These are phyloP conservation scores for Botia kubotai DNA, from an alignment of 2,797 vertebrate species.

Conservation along the genomic window DNA sequence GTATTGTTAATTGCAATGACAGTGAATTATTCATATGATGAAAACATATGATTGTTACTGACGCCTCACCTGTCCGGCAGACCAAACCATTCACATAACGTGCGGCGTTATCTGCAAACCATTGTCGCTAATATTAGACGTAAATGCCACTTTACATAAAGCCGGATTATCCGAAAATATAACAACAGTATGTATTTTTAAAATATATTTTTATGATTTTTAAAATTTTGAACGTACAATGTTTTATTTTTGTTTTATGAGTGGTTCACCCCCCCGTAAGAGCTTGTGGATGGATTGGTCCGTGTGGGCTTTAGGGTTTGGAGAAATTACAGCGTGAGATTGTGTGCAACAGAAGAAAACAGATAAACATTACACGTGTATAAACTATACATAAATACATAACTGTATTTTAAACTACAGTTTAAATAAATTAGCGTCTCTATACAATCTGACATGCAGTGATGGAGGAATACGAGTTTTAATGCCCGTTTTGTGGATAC, in stretches of 20 bases:
- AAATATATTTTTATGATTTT: too few relatives aligned
- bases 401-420: too few relatives aligned
- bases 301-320: constrained; percentile 12
- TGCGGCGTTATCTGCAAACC: background rate
- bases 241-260: background rate
- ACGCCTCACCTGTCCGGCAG: constrained; percentile 70
- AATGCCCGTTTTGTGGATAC: constrained; percentile 1
- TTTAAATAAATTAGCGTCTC: background rate
- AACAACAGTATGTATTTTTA: background rate
- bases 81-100: constrained; percentile 32
- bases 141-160: background rate
- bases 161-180: background rate
- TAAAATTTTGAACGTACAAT: background rate
- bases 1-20: background rate
- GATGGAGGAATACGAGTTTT: background rate
- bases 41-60: constrained; percentile 57
- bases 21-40: constrained; percentile 31
- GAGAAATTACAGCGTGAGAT: background rate
- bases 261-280: background rate
- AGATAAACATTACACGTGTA: background rate
- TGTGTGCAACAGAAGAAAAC: background rate
- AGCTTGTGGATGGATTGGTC: constrained; percentile 21
- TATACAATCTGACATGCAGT: background rate
- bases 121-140: background rate
- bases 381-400: too few relatives aligned